Evolutionary conservation across 2,113 vertebrate species (phyloP), one percentile per base, ranked within the genome.

Genomic region (Dasyornis broadbenti): DNA sequence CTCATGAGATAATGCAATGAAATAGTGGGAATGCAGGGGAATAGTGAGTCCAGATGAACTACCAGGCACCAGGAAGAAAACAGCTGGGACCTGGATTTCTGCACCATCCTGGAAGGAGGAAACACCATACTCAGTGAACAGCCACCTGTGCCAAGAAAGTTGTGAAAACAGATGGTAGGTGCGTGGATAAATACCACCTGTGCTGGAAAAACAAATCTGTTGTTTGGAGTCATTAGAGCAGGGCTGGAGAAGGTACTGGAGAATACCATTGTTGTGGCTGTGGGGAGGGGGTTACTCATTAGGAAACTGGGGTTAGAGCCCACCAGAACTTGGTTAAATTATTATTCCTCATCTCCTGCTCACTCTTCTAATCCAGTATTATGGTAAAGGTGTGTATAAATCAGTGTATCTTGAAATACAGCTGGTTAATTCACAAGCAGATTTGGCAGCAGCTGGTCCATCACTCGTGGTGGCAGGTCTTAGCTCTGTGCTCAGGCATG

Each of bases 41-140:
- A 39, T 18, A 7, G 1, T 0, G 4, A 66, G 54, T 14, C 40
- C 42, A 45, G 39, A 11, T 0, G 2, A 72, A 30, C 17, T 17
- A 33, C 40, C 13, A 33, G 1, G 16, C 9, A 20, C 11, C 1
- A 2, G 31, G 56, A 44, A 66, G 50, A 27, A 47, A 82, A 22
- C 42, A 49, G 37, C 50, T 65, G 52, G 47, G 42, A 28, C 2
- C 4, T 31, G 13, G 10, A 70, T 63, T 66, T 57, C 85, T 63
- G 65, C 66, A 70, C 28, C n/a, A 28, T 8, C 60, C 50, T 78
- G 82, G 81, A 35, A 50, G 69, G 15, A 89, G 31, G 69, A 57
- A 83, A 65, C n/a, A 44, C 15, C 6, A 0, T 15, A 9, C 31
- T 50, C 0, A 2, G 14, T 35, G 60, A 52, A 5, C 47, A 61